Base-by-base conservation (phyloP, 2,113 vertebrate genomes). In the Trogon surrucura region DNA sequence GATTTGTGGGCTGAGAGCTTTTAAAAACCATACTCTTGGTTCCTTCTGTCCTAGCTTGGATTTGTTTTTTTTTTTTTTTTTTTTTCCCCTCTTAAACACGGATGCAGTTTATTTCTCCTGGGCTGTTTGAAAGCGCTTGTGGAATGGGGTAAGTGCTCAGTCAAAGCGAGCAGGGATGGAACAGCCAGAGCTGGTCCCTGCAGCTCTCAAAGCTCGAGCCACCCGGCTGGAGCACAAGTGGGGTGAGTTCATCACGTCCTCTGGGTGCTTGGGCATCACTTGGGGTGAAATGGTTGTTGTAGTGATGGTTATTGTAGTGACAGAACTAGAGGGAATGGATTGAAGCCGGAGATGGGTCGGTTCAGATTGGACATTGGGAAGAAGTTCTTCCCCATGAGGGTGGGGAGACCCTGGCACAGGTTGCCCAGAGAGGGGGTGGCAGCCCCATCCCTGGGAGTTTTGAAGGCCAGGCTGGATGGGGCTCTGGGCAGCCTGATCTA, bases 1-100 rank as follows among this genome's bases (percentile, higher is more conserved):
- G 90, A 80, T 95, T 80, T 93, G 91, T 85, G 85, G 79, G 72
- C 79, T 93, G 91, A 66, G 83, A 75, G 78, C 36, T 91, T 80
- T 88, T 45, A 65, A 89, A 95, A 92, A 50, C 6, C 0, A 58
- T 89, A 61, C 38, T 87, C 56, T 34, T 51, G 16, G 20, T 87
- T 88, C 78, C 78, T 80, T 93, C 53, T 51, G 44, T 47, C 34
- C 53, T 29, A 29, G 72, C 15, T 62, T 61, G 41, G 32, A 19
- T 78, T 75, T 69, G 30, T 4, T 20, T 32, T 25, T 20, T 14
- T 36, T 47, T 32, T 25, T 8, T 27, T 25, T 26, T 13, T n/a
- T 34, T 21, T 6, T 18, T 25, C 10, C n/a, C 20, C 21, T 8
- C 20, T 61, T 17, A 23, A 72, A 66, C 54, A 54, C 16, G 56